phyloP scores from a whole-genome alignment of 2,113 vertebrate genomes.

The Morone saxatilis region DNA sequence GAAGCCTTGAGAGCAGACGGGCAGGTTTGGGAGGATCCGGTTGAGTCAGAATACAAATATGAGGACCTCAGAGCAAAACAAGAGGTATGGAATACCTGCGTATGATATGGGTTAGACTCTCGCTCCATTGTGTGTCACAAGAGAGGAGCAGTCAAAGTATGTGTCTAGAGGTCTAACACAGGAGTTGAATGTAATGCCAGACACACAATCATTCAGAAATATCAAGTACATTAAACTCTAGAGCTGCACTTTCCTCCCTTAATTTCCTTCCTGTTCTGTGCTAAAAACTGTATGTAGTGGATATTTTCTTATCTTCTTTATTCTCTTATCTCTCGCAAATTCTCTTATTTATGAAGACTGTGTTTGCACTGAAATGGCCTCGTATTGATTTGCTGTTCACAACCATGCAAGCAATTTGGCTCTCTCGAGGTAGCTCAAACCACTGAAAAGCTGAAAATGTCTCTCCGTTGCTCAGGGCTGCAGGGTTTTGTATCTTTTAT shows the following conservation, averaged over 20 bases:
- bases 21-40: constrained; percentile 89
- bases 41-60: constrained; percentile 88
- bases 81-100: constrained; percentile 70
- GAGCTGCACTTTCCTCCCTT: no score
- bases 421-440: no score
- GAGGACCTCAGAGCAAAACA: constrained; percentile 82
- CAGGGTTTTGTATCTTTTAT: no score
- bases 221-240: not conserved
- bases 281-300: not conserved
- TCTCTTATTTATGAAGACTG: no score
- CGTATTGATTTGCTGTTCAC: no score
- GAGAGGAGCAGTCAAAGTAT: not conserved
- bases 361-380: no score
- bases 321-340: no score
- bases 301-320: no score
- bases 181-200: not conserved
- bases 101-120: not conserved
- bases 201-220: not conserved
- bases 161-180: constrained; percentile 9
- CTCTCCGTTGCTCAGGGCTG: no score
- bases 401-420: no score
- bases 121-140: not conserved
- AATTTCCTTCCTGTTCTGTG: not conserved
- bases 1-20: constrained; percentile 77
- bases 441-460: no score